Evolutionary conservation across 2,113 vertebrate species (phyloP), one percentile per base, ranked within the genome.

Genomic region (Callopanchax toddi): DNA sequence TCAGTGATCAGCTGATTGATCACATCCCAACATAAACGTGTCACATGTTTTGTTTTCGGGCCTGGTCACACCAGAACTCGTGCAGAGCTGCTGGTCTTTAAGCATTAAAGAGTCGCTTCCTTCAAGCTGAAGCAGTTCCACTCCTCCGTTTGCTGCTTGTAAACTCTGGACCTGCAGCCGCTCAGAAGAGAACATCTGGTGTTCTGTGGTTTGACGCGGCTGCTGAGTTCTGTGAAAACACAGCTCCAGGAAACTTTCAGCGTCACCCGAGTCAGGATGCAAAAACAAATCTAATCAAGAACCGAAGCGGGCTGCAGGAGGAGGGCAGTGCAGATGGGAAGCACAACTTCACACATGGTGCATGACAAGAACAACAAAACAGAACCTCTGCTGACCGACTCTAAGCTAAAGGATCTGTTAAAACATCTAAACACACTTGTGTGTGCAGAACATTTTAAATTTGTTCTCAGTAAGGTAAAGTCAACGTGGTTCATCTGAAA

Each of bases 81-180:
- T 44, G 40, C 2, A 10, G 42, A 43, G 53, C 71, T 25, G 58
- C 66, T 25, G 69, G 44, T 59, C 67, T 48, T 0, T 3, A 16
- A 22, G 7, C 57, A 8, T 37, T 29, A 23, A 18, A 49, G 25
- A 54, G 55, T 60, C 54, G 59, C 60, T 80, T 86, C 79, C 76
- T 64, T 49, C 50, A 13, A 67, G 4, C 39, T 62, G 48, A 29
- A 76, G 51, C 49, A 0, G 51, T 37, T 39, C 23, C n/a, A 62
- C 76, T 76, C 80, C 81, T 67, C 50, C 55, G 59, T 63, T 71
- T 52, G 26, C 62, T 52, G 36, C 65, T 45, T 9, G 12, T 65
- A 63, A 73, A 71, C 9, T 0, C 48, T 13, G 59, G 49, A 51
- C 42, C 40, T 2, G 50, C 50, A 37, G 51, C 32, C 17, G 20